A percentile compares a stretch with the other conserved stretches of the same genome.
These are phyloP conservation scores for Phoxinus dragarum DNA, from an alignment of 2,797 vertebrate genomes.

Conservation along the genomic window DNA sequence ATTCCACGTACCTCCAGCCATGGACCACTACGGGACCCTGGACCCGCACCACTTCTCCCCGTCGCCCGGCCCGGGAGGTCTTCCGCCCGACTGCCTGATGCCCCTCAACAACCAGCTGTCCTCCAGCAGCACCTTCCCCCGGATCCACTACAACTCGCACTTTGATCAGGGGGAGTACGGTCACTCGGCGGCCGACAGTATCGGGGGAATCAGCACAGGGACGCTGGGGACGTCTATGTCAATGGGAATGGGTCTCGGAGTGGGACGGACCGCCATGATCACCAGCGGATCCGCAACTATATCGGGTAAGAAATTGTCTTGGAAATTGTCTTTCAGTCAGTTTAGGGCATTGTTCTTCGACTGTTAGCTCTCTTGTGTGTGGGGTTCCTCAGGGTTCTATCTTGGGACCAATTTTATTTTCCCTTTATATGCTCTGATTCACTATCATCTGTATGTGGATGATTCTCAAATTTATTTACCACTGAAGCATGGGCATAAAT, in stretches of 20 bases:
- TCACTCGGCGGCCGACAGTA: conserved; percentile 86
- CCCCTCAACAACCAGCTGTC: conserved; percentile 95
- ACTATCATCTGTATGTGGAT: too few species aligned
- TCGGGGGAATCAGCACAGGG: conserved; percentile 89
- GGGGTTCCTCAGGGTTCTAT: too few species aligned
- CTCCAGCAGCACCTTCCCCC: conserved; percentile 96
- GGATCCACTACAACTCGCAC: conserved; percentile 96
- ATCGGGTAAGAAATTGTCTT: conserved; percentile 68
- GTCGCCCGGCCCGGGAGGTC: conserved; percentile 79
- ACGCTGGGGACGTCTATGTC: conserved; percentile 81
- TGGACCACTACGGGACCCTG: conserved; percentile 81
- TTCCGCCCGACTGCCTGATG: conserved; percentile 90
- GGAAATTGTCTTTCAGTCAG: too few species aligned
- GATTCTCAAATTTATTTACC: too few species aligned
- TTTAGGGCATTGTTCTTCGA: too few species aligned
- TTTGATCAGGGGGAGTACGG: conserved; percentile 86
- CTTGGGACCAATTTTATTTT: too few species aligned
- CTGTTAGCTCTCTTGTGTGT: too few species aligned
- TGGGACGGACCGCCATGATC: conserved; percentile 78
- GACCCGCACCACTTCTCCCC: conserved; percentile 81
- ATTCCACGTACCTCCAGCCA: conserved; percentile 88
- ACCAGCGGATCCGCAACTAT: conserved; percentile 84
- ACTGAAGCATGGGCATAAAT: too few species aligned
- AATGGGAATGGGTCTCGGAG: conserved; percentile 70
- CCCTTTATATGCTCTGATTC: too few species aligned